Evolutionary conservation across 2,113 vertebrate genomes (phyloP).

Genomic region (Solea senegalensis): DNA sequence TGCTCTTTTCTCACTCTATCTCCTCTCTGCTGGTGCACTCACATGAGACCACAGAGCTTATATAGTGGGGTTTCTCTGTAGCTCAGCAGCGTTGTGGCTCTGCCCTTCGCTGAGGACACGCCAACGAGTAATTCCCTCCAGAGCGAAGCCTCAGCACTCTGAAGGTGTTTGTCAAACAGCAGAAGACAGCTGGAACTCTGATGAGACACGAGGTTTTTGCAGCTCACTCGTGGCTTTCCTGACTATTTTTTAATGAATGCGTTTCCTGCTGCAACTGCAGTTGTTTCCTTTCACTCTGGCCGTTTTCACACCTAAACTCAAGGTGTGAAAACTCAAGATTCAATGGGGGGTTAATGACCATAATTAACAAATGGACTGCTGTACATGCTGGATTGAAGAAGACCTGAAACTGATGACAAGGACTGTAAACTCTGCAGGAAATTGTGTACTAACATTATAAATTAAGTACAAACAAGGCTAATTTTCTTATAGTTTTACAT

Average conservation of each 20-base stretch:
- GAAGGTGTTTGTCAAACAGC: slow-evolving; percentile 28
- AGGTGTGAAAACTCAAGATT: too few relatives aligned
- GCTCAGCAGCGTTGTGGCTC: slow-evolving; percentile 58
- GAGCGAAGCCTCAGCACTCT: slow-evolving; percentile 54
- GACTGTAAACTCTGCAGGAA: too few relatives aligned
- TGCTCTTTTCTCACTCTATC: not conserved
- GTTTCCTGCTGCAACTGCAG: not conserved
- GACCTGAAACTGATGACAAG: too few relatives aligned
- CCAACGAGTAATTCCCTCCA: slow-evolving; percentile 40
- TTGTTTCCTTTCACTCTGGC: not conserved
- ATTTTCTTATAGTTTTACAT: too few relatives aligned
- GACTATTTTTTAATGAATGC: not conserved
- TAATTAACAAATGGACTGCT: too few relatives aligned
- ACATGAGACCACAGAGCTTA: slow-evolving; percentile 26
- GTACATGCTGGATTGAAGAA: too few relatives aligned
- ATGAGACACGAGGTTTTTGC: slow-evolving; percentile 10
- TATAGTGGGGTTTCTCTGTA: slow-evolving; percentile 47
- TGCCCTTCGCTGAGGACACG: slow-evolving; percentile 69
- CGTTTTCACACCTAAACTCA: too few relatives aligned
- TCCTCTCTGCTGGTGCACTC: slow-evolving; percentile 20
- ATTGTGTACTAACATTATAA: too few relatives aligned
- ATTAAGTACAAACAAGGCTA: too few relatives aligned
- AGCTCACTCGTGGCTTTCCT: not conserved
- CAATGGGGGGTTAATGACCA: too few relatives aligned
- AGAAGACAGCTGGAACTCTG: slow-evolving; percentile 24